phyloP scores from a whole-genome alignment of 2,113 vertebrate genomes.

The Grammomys surdaster region DNA sequence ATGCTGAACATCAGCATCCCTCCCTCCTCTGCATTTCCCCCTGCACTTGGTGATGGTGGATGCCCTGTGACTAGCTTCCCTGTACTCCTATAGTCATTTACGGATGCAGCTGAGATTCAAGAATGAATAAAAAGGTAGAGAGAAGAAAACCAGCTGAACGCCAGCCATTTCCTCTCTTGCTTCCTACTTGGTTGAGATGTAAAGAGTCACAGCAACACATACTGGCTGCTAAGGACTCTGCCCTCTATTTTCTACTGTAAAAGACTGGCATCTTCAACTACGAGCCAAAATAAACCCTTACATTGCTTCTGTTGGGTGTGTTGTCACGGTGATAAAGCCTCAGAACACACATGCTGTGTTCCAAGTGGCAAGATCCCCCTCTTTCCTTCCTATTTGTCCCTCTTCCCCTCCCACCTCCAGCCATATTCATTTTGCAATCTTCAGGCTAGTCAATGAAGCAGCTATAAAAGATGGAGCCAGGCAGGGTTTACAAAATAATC shows the following conservation, averaged over 20 bases:
- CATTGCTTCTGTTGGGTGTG: too few relatives aligned
- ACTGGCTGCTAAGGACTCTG: too few relatives aligned
- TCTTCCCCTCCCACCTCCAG: background rate
- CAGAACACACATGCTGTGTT: background rate
- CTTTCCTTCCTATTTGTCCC: accelerated
- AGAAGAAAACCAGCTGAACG: background rate
- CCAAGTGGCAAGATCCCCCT: accelerated
- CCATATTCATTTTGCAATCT: accelerated
- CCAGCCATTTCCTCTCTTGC: background rate
- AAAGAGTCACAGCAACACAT: background rate
- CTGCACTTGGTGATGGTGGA: background rate
- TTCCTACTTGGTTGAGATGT: background rate
- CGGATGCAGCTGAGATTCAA: background rate
- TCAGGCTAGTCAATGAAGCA: background rate
- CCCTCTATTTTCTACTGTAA: background rate
- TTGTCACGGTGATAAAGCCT: background rate
- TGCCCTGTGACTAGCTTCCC: background rate
- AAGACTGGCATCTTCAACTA: background rate
- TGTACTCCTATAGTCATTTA: background rate
- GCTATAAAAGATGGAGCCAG: slow-evolving; percentile 54
- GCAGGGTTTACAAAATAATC: slow-evolving; percentile 64
- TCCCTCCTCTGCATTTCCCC: background rate
- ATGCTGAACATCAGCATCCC: background rate
- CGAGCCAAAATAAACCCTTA: background rate
- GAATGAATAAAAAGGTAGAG: background rate